Conservation (phyloP, 2,888 invertebrate genomes). For the Andrena haemorrhoa region DNA sequence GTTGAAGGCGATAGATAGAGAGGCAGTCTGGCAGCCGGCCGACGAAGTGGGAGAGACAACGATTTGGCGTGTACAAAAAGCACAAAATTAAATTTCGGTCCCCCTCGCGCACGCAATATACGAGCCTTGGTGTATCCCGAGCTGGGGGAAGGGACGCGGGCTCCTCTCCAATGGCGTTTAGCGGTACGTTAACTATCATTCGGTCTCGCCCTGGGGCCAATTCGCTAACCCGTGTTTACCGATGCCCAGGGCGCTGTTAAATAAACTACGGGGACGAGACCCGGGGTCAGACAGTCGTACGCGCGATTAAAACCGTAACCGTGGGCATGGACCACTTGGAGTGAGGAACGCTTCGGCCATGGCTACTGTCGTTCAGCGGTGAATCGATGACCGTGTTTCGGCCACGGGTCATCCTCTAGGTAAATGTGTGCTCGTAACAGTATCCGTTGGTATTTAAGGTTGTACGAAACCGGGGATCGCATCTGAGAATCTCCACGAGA, state of each 20-base stretch:
- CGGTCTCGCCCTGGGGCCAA: constrained; percentile 83
- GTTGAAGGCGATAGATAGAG: constrained; percentile 30
- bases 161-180: constrained; percentile 83
- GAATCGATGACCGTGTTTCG: constrained; percentile 1
- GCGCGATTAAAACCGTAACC: constrained; percentile 74
- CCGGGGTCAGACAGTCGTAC: constrained; percentile 70
- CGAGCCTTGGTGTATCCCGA: constrained; percentile 70
- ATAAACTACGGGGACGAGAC: constrained; percentile 81
- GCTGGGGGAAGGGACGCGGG: constrained; percentile 65
- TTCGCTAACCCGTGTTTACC: constrained; percentile 85
- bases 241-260: constrained; percentile 84
- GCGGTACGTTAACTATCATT: constrained; percentile 84
- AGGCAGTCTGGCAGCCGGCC: constrained; percentile 22
- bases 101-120: constrained; percentile 81
- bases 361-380: neutral
- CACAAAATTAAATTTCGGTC: constrained; percentile 84
- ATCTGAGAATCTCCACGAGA: no score
- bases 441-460: no score
- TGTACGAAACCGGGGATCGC: no score
- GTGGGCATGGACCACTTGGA: constrained; percentile 46
- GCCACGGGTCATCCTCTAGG: neutral
- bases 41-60: constrained; percentile 60
- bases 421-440: neutral
- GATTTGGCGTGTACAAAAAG: constrained; percentile 84
- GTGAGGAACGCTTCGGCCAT: constrained; percentile 19